A percentile compares a stretch with the other conserved stretches of the same genome.
phyloP scores from a whole-genome alignment of 2,797 vertebrate genomes.

The Nyctibius grandis region DNA sequence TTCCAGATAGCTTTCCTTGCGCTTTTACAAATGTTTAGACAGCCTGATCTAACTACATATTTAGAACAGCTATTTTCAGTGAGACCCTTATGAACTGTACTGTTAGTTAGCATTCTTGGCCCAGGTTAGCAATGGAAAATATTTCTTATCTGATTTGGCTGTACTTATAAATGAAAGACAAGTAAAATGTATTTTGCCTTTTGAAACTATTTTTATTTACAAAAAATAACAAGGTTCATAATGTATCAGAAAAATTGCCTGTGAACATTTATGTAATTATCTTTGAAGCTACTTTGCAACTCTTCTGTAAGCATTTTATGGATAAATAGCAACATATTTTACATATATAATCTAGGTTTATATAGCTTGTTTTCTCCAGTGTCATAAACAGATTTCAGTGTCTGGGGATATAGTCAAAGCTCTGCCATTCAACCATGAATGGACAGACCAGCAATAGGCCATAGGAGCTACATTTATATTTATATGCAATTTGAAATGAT shows the following conservation, averaged over 20 bases:
- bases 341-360: background rate
- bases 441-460: background rate
- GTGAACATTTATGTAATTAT: background rate
- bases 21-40: conserved; percentile 62
- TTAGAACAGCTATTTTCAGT: conserved; percentile 64
- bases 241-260: background rate
- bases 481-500: background rate
- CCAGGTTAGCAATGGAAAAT: conserved; percentile 68
- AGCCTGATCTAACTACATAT: conserved; percentile 50
- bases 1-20: conserved; percentile 47
- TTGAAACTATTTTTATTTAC: conserved; percentile 31
- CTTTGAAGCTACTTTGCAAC: conserved; percentile 4
- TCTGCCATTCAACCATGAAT: background rate
- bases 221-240: background rate
- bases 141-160: conserved; percentile 75
- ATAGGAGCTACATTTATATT: background rate
- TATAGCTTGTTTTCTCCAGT: background rate
- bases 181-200: conserved; percentile 42
- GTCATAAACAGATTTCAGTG: background rate
- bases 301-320: background rate
- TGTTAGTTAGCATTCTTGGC: conserved; percentile 71
- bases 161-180: conserved; percentile 53
- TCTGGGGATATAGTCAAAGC: background rate
- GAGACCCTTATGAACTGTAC: conserved; percentile 47
- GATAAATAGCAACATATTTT: background rate